Evolutionary conservation across 2,888 invertebrate genomes (phyloP).

Genomic region (Saturnia japonica): DNA sequence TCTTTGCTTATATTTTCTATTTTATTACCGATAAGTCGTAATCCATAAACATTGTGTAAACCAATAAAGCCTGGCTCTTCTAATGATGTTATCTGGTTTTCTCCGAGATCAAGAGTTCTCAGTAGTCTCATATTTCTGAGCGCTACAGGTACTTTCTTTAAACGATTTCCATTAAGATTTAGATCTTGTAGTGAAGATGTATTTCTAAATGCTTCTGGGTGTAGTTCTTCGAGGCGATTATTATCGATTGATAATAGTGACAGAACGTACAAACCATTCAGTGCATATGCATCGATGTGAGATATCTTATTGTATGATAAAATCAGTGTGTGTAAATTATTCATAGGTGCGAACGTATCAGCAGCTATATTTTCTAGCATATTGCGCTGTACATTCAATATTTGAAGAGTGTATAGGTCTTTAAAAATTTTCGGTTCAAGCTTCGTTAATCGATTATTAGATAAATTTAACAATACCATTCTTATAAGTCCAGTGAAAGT

Average conservation of each 20-base stretch:
- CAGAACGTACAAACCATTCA: conserved; percentile 94
- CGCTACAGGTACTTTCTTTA: conserved; percentile 90
- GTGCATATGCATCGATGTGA: conserved; percentile 91
- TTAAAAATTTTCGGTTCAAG: conserved; percentile 92
- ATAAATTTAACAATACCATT: conserved; percentile 92
- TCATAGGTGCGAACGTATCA: conserved; percentile 94
- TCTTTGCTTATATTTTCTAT: conserved; percentile 90
- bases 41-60: conserved; percentile 91
- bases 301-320: conserved; percentile 93
- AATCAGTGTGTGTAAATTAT: conserved; percentile 94
- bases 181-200: conserved; percentile 95
- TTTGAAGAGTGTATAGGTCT: conserved; percentile 92
- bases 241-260: conserved; percentile 92
- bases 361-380: conserved; percentile 91
- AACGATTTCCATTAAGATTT: conserved; percentile 93
- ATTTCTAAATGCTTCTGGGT: conserved; percentile 94
- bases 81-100: conserved; percentile 92
- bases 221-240: conserved; percentile 91
- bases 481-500: conserved; percentile 94
- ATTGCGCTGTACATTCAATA: conserved; percentile 92
- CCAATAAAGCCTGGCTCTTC: conserved; percentile 92
- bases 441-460: conserved; percentile 91
- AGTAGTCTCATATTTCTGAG: conserved; percentile 92
- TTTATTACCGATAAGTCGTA: conserved; percentile 94
- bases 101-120: conserved; percentile 94